Percentiles rank a stretch among this genome's conserved stretches.
These are phyloP conservation scores for Parotia lawesii DNA, from an alignment of 2,113 vertebrate species.

Conservation along the genomic window DNA sequence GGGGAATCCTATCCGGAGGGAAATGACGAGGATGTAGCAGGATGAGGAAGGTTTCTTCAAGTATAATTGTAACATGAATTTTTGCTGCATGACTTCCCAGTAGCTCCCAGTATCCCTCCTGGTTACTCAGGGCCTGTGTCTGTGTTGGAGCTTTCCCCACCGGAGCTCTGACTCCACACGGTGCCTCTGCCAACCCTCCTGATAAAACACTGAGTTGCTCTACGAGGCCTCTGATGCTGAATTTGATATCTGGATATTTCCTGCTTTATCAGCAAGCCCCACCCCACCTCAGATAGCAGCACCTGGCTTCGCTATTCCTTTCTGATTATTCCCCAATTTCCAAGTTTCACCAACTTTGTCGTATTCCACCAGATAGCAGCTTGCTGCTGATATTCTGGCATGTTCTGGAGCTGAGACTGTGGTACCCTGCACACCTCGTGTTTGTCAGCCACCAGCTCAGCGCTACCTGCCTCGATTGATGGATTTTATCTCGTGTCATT, in stretches of 20 bases:
- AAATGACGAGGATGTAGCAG: not conserved
- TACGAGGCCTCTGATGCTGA: not conserved
- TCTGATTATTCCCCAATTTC: not conserved
- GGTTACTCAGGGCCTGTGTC: not conserved
- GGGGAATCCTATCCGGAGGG: not conserved
- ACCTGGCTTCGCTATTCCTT: not conserved
- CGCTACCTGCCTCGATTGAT: not conserved
- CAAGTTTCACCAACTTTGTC: not conserved
- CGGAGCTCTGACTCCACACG: not conserved
- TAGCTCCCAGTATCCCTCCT: not conserved
- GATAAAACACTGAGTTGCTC: not conserved
- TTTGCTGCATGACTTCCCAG: accelerated
- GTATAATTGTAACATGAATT: not conserved
- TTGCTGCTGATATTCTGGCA: not conserved
- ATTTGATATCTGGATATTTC: not conserved
- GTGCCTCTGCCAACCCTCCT: not conserved
- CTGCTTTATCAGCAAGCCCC: not conserved
- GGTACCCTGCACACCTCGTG: too few species aligned
- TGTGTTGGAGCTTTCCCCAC: not conserved
- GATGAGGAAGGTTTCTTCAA: not conserved
- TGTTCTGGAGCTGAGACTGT: not conserved
- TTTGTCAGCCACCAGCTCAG: not conserved
- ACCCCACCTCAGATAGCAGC: not conserved
- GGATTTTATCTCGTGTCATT: not conserved
- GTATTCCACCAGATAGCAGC: not conserved